A percentile compares a stretch with the other conserved stretches of the same genome.
phyloP scores from a whole-genome alignment of 2,797 vertebrate genomes.

The Clarias fuscus region DNA sequence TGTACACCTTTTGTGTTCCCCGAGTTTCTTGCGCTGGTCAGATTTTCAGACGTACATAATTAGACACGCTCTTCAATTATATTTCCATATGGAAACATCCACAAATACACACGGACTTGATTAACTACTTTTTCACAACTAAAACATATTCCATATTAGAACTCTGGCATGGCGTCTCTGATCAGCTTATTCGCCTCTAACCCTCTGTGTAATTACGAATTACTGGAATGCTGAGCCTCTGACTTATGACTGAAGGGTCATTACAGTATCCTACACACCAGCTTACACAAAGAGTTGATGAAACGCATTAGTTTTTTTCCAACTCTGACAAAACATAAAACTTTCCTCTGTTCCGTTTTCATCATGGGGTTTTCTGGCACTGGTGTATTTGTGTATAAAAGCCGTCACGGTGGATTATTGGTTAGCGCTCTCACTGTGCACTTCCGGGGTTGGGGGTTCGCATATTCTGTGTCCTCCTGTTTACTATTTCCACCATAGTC shows the following conservation, averaged over 20 bases:
- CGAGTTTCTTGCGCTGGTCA: not conserved
- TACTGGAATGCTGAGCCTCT: conserved; percentile 55
- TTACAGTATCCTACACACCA: conserved; percentile 20
- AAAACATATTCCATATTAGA: conserved; percentile 33
- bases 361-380: not conserved
- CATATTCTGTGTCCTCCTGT: no score
- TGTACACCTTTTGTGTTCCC: conserved; percentile 7
- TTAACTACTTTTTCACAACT: conserved; percentile 11
- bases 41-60: conserved; percentile 23
- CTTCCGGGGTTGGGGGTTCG: no score
- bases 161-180: conserved; percentile 51
- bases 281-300: not conserved
- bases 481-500: no score
- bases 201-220: conserved; percentile 62
- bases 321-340: not conserved
- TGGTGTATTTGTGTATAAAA: not conserved
- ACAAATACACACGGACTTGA: conserved; percentile 1
- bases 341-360: not conserved
- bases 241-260: conserved; percentile 32
- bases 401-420: no score
- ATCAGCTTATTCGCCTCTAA: conserved; percentile 57
- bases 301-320: not conserved
- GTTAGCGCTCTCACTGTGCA: no score
- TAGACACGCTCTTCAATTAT: not conserved
- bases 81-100: not conserved